Base-by-base conservation (phyloP, 2,797 vertebrate genomes). In the Erithacus rubecula region DNA sequence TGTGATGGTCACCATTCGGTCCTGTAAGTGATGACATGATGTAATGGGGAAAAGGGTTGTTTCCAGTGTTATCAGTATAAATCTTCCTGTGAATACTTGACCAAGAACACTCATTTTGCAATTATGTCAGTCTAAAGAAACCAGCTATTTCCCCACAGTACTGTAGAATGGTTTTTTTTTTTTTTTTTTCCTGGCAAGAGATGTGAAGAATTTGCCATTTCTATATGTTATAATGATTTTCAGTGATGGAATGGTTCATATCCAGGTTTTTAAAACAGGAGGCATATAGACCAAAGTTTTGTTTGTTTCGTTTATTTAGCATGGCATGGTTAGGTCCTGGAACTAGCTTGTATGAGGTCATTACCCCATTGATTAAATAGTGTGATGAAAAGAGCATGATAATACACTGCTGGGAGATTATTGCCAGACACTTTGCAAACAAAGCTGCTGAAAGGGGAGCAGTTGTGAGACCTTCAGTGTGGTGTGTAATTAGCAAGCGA, bases 341-440 rank as follows among this genome's bases (percentile, higher is more conserved):
- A 94, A 95, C 88, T 95, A 79, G 92, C 96, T 95, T 91, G 83
- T 96, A 74, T 64, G 79, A 97, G 94, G 97, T 96, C 97, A 94
- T 97, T 97, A 96, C 93, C 96, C 96, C 97, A 97, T 97, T 98
- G 97, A 98, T 98, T 97, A 98, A 98, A 97, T 94, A 97, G 97
- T 96, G 97, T 97, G 97, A 97, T 97, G 97, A 98, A 98, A 98
- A 96, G 95, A 87, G 96, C 96, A 95, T 26, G 77, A 95, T 96
- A 97, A 97, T 97, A 93, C 96, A 95, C 95, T 97, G 96, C 93
- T 96, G 97, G 97, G 96, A 96, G 96, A 97, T 97, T 96, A 97
- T 97, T 98, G 94, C 97, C 97, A 97, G 97, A 97, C 96, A 96
- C 90, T 96, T 96, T 93, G 95, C 96, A 97, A 97, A 96, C 95